Percentiles rank a stretch among this genome's conserved stretches.
phyloP scores from a whole-genome alignment of 2,113 vertebrate species.

The Mellivora capensis region DNA sequence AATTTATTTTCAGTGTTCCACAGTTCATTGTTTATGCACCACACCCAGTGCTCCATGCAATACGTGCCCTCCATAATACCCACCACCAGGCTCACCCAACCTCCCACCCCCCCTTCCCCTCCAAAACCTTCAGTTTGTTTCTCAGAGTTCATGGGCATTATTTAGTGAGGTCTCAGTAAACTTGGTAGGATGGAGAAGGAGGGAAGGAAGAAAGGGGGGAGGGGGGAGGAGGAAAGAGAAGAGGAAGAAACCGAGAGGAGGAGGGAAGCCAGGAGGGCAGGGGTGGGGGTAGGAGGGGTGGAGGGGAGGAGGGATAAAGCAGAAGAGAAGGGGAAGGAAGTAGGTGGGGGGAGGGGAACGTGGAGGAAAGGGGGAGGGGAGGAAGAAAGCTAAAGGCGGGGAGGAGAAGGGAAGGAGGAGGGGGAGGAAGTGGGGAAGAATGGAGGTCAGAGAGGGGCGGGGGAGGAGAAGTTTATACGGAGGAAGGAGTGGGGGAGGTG shows the following conservation, averaged over 20 bases:
- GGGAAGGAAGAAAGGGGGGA: too few relatives aligned
- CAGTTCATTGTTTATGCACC: too few relatives aligned
- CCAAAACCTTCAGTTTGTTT: too few relatives aligned
- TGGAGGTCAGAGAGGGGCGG: not conserved
- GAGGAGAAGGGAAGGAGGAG: not conserved
- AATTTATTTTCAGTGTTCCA: too few relatives aligned
- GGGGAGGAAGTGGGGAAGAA: not conserved
- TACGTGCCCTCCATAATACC: too few relatives aligned
- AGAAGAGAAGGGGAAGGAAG: not conserved
- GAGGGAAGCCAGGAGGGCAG: not conserved
- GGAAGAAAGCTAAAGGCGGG: not conserved
- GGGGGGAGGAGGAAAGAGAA: not conserved
- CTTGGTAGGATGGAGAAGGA: too few relatives aligned
- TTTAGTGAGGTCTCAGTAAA: not conserved
- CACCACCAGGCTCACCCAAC: too few relatives aligned
- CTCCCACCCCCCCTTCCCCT: too few relatives aligned
- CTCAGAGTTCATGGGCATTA: too few relatives aligned
- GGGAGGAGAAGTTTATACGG: not conserved
- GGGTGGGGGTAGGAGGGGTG: too few relatives aligned
- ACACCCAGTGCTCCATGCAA: too few relatives aligned
- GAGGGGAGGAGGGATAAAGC: rapidly evolving
- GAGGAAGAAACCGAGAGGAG: not conserved
- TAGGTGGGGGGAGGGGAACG: not conserved
- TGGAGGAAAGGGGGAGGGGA: not conserved
- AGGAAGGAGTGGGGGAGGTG: not conserved